Evolutionary conservation across 2,797 vertebrate species (phyloP).

Genomic region (Podargus strigoides): DNA sequence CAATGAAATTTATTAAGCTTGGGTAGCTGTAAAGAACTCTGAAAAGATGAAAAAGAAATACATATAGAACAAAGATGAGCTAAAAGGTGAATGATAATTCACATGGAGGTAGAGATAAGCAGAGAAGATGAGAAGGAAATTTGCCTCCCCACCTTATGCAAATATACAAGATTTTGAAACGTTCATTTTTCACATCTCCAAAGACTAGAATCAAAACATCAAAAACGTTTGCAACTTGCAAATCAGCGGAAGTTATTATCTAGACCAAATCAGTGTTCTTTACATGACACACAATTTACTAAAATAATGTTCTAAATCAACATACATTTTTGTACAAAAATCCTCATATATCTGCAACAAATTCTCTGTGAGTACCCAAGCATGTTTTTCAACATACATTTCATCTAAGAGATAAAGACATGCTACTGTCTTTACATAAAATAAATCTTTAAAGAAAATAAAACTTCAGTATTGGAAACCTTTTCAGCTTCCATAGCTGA

Average conservation of each 20-base stretch:
- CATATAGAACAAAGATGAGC: background rate
- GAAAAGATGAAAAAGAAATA: constrained; percentile 19
- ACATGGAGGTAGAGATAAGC: background rate
- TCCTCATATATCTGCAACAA: background rate
- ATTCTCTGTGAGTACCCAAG: background rate
- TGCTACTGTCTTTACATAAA: background rate
- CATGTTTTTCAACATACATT: background rate
- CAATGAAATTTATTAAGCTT: background rate
- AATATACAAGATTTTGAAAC: constrained; percentile 1
- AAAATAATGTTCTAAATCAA: background rate
- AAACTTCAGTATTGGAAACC: background rate
- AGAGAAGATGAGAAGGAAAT: background rate
- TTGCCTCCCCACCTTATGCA: background rate
- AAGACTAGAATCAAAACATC: background rate
- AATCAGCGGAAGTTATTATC: background rate
- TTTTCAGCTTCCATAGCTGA: accelerated
- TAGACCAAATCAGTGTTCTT: background rate
- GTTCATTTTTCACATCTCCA: background rate
- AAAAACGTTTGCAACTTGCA: background rate
- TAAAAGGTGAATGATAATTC: background rate
- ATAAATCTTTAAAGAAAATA: background rate
- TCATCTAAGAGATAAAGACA: background rate
- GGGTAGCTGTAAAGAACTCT: background rate
- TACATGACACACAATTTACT: background rate
- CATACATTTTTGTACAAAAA: background rate